These are phyloP conservation scores for Erythrocercus mccallii DNA, from an alignment of 2,113 vertebrate genomes.

Conservation along the genomic window DNA sequence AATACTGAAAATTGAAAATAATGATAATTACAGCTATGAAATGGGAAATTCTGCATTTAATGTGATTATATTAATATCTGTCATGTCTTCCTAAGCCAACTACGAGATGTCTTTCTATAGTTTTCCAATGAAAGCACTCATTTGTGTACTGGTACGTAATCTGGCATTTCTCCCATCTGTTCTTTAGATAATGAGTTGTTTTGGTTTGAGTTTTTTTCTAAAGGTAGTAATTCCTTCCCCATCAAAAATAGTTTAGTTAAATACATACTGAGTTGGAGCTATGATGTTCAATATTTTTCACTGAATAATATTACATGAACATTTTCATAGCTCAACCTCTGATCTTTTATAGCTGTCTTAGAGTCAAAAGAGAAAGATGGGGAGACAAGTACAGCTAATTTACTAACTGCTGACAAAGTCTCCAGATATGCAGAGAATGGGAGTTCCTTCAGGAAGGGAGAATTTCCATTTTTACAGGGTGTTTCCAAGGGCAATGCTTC, in stretches of 20 bases:
- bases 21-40: not conserved
- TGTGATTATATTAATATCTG: not conserved
- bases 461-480: not conserved
- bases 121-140: not conserved
- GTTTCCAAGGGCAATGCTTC: not conserved
- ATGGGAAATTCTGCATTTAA: not conserved
- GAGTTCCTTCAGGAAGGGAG: not conserved
- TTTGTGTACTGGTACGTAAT: not conserved
- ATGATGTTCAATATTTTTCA: not conserved
- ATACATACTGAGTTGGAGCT: not conserved
- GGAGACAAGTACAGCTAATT: not conserved
- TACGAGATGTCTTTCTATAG: not conserved
- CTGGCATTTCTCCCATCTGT: constrained; percentile 9
- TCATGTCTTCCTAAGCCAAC: not conserved
- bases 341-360: not conserved
- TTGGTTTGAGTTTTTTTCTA: not conserved
- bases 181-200: not conserved
- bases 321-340: not conserved
- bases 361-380: not conserved
- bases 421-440: not conserved
- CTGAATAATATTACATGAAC: not conserved
- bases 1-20: not conserved
- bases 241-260: not conserved
- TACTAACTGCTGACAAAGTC: not conserved
- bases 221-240: not conserved